Percentiles rank a stretch among this genome's conserved stretches.
Evolutionary conservation across 2,113 vertebrate species (phyloP).

Genomic region (Prinia subflava): DNA sequence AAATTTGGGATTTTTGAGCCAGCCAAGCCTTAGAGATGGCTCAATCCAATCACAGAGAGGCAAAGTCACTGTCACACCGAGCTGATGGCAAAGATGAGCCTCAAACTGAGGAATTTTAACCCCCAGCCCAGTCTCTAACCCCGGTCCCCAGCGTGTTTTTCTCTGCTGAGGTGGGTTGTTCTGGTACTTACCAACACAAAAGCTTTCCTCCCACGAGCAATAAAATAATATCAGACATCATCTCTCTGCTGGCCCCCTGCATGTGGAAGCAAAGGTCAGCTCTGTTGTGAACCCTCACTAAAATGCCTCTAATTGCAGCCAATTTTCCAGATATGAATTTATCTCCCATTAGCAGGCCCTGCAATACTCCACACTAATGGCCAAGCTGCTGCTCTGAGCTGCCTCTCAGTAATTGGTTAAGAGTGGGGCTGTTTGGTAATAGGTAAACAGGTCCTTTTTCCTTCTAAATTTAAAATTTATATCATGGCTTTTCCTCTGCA

Average conservation of each 20-base stretch:
- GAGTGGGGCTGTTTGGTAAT: background rate
- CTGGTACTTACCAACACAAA: background rate
- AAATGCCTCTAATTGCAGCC: conserved; percentile 7
- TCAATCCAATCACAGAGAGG: background rate
- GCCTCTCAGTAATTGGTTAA: conserved; percentile 57
- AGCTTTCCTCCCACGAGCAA: background rate
- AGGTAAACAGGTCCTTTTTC: background rate
- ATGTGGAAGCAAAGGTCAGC: conserved; percentile 32
- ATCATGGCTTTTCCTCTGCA: background rate
- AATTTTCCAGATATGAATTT: conserved; percentile 10
- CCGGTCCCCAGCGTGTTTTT: fast-evolving
- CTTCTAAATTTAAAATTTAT: background rate
- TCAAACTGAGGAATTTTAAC: background rate
- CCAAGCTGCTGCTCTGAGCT: conserved; percentile 59
- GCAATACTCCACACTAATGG: background rate
- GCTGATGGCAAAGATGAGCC: background rate
- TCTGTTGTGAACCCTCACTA: background rate
- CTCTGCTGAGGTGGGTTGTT: background rate
- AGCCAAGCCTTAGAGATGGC: background rate
- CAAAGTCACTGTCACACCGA: background rate
- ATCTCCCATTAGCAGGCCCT: conserved; percentile 6
- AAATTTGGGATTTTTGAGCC: background rate
- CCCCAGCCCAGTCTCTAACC: background rate
- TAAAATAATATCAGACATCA: background rate
- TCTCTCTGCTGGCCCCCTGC: background rate